These are phyloP conservation scores for Falco rusticolus DNA, from an alignment of 2,797 vertebrate species.

Conservation along the genomic window DNA sequence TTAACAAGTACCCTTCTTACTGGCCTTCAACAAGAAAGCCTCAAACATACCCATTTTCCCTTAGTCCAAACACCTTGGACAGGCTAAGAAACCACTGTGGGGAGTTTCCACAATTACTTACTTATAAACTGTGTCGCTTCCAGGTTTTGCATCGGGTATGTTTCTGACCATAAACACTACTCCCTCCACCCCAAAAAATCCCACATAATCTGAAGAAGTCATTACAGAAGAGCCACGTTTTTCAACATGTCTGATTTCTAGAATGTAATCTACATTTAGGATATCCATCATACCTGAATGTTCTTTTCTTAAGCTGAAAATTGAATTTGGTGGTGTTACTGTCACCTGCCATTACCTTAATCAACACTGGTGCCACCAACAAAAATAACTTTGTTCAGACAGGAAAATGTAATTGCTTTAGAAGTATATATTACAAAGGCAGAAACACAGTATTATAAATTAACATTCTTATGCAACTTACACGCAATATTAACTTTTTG, in stretches of 20 bases:
- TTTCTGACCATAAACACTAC: background rate
- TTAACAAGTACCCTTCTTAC: background rate
- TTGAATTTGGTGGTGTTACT: background rate
- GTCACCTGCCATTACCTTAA: background rate
- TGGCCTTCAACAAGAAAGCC: background rate
- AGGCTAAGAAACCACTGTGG: background rate
- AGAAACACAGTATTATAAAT: background rate
- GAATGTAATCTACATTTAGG: background rate
- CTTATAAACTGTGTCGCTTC: background rate
- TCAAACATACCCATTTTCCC: background rate
- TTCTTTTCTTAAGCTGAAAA: background rate
- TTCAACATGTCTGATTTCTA: background rate
- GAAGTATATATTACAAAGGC: background rate
- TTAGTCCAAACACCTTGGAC: too few relatives aligned
- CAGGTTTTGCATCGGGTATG: background rate
- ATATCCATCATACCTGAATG: background rate
- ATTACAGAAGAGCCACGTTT: background rate
- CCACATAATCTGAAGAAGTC: background rate
- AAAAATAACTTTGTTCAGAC: background rate
- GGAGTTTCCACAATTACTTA: background rate
- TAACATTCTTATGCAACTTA: background rate
- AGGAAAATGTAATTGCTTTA: background rate
- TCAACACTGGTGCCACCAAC: background rate
- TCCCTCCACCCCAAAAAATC: fast-evolving
- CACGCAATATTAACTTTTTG: background rate